A percentile compares a stretch with the other conserved stretches of the same genome.
Evolutionary conservation across 2,888 invertebrate genomes (phyloP).

Genomic region (Phragmatobia fuliginosa): DNA sequence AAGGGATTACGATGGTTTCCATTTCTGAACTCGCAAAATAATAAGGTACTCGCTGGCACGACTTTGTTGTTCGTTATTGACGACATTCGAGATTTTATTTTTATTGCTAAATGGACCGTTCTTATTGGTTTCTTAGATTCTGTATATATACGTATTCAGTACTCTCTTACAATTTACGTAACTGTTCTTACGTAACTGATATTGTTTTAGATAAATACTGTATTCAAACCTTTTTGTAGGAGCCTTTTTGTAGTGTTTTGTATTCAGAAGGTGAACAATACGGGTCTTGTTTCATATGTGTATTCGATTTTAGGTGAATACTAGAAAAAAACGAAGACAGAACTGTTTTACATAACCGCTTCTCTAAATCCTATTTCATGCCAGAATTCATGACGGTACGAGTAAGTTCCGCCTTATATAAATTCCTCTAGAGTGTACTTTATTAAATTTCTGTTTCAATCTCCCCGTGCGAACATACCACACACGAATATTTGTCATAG

Average conservation of each 20-base stretch:
- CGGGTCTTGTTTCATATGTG: neutral
- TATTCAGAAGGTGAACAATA: neutral
- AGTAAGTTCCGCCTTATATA: neutral
- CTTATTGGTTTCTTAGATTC: neutral
- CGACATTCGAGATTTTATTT: slow-evolving; percentile 3
- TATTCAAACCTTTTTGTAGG: neutral
- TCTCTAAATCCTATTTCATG: neutral
- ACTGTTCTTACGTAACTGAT: neutral
- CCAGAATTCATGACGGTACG: neutral
- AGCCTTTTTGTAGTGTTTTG: neutral
- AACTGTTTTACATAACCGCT: no score
- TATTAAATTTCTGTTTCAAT: neutral
- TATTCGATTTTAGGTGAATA: neutral
- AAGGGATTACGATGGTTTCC: slow-evolving; percentile 9
- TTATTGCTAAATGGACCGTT: neutral
- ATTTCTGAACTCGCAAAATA: slow-evolving; percentile 1
- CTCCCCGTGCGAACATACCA: neutral
- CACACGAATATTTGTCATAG: neutral
- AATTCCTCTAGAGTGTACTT: neutral
- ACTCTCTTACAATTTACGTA: neutral
- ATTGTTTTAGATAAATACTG: neutral
- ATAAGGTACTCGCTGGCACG: neutral
- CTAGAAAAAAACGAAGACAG: no score
- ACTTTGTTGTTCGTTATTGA: slow-evolving; percentile 2
- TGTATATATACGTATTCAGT: neutral